A percentile compares a stretch with the other conserved stretches of the same genome.
phyloP scores from a whole-genome alignment of 1,140 invertebrate genomes.

The Pseudomyrmex pallidus region DNA sequence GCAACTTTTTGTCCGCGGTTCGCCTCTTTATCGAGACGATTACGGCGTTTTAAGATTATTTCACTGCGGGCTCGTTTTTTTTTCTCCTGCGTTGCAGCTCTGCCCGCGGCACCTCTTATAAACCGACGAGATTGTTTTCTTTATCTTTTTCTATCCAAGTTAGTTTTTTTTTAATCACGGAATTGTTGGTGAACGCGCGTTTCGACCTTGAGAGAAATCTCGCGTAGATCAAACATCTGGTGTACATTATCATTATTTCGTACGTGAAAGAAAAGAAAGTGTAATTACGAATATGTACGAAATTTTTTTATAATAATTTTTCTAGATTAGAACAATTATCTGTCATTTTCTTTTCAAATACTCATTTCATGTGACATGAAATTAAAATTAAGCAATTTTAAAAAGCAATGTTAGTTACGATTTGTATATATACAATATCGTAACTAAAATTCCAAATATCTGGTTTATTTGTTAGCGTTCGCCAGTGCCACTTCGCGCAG shows the following conservation, averaged over 20 bases:
- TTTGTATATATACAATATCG: not conserved
- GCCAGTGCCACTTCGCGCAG: conserved; percentile 13
- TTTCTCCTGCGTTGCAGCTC: not conserved
- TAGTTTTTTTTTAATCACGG: not conserved
- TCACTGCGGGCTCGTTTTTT: conserved; percentile 27
- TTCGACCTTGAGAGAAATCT: too few relatives aligned
- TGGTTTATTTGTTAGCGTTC: conserved; percentile 42
- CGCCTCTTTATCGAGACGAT: conserved; percentile 52
- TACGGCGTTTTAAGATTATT: conserved; percentile 61
- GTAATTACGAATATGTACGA: too few relatives aligned
- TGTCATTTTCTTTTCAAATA: too few relatives aligned
- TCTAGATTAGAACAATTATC: too few relatives aligned
- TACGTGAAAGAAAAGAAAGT: too few relatives aligned
- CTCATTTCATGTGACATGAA: too few relatives aligned
- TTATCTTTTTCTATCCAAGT: too few relatives aligned
- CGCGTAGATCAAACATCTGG: too few relatives aligned
- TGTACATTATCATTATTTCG: too few relatives aligned
- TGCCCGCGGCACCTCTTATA: conserved; percentile 13
- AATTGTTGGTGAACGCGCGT: not conserved
- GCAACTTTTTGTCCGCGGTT: conserved; percentile 58
- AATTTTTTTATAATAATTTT: too few relatives aligned
- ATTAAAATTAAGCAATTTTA: too few relatives aligned
- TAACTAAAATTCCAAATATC: conserved; percentile 12
- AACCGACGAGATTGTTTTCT: conserved; percentile 15
- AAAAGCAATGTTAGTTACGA: too few relatives aligned